Percentiles rank a stretch among this genome's conserved stretches.
These are phyloP conservation scores for Lithosia quadra DNA, from an alignment of 2,888 invertebrate species.

Conservation along the genomic window DNA sequence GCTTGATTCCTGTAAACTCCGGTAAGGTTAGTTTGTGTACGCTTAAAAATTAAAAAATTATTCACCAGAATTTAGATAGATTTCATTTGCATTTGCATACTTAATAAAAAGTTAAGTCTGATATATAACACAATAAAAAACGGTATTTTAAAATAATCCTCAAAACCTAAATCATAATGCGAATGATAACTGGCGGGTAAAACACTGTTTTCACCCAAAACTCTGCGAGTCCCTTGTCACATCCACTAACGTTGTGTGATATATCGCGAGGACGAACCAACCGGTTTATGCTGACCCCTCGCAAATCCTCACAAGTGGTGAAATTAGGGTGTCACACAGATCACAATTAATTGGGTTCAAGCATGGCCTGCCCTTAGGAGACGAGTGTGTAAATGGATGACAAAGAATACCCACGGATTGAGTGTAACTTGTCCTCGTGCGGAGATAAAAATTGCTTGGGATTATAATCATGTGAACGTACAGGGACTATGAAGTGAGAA, in stretches of 20 bases:
- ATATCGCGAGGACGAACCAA: constrained; percentile 56
- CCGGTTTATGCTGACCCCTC: constrained; percentile 44
- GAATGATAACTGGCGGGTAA: constrained; percentile 47
- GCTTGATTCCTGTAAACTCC: too few relatives aligned
- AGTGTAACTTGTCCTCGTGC: not conserved
- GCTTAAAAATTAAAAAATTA: too few relatives aligned
- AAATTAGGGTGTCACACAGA: constrained; percentile 32
- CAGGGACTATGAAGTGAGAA: not conserved
- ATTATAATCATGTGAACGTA: not conserved
- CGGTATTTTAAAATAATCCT: constrained; percentile 13
- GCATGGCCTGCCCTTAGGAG: constrained; percentile 31
- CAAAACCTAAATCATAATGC: constrained; percentile 49
- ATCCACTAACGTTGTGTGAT: constrained; percentile 67
- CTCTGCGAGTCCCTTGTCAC: constrained; percentile 65
- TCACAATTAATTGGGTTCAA: constrained; percentile 33
- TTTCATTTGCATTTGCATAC: not conserved
- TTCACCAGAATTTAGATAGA: too few relatives aligned
- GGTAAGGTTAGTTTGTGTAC: too few relatives aligned
- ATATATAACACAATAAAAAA: not conserved
- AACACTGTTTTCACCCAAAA: constrained; percentile 49
- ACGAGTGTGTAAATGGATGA: constrained; percentile 23
- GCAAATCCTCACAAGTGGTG: constrained; percentile 25
- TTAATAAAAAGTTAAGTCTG: too few relatives aligned
- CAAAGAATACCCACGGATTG: constrained; percentile 31
- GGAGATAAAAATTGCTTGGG: not conserved